Evolutionary conservation across 1,140 invertebrate species (phyloP), one percentile per base, ranked within the genome.

Genomic region (Drosophila cardini): DNA sequence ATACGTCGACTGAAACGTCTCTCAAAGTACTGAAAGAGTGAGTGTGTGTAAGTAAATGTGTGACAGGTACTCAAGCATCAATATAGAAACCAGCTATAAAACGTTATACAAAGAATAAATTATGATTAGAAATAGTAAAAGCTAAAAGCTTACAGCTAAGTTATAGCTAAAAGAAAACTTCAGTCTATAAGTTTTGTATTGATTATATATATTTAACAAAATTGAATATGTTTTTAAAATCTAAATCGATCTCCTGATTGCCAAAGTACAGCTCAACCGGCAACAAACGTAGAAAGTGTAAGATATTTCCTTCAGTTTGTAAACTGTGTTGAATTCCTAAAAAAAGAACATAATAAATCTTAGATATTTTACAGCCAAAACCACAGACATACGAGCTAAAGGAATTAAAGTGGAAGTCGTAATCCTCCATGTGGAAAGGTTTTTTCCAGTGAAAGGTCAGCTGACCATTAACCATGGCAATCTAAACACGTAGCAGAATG

Each of bases 1-100:
- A 97, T 94, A 67, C 93, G 94, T 69, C 94, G 95, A 82, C 96
- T 94, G 75, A 97, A 97, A 80, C 96, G 93, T 90, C 93, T 93
- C 79, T 97, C 96, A 84, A 98, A 94, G 89, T 98, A 98, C 95
- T 97, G 93, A 73, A 91, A 91, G 83, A 85, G 50, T 86, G 75
- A 85, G 78, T 86, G 50, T 78, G 82, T 83, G 36, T 86, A 69
- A 85, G 64, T 78, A 46, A 13, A 4, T 34, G 46, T 61, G 30
- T 34, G n/a, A n/a, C 11, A 40, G 50, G 26, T 11, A n/a, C 36
- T 38, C 10, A 36, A 9, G 34, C 8, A 36, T 4, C 34, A 36
- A 8, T 10, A 36, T 9, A 36, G 34, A 36, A 36, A 9, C 34
- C 34, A 36, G 34, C 34, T 38, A 38, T 38, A 38, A 4, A 38